A percentile compares a stretch with the other conserved stretches of the same genome.
phyloP scores from a whole-genome alignment of 2,888 invertebrate species.

The Xanthostigma xanthostigma region DNA sequence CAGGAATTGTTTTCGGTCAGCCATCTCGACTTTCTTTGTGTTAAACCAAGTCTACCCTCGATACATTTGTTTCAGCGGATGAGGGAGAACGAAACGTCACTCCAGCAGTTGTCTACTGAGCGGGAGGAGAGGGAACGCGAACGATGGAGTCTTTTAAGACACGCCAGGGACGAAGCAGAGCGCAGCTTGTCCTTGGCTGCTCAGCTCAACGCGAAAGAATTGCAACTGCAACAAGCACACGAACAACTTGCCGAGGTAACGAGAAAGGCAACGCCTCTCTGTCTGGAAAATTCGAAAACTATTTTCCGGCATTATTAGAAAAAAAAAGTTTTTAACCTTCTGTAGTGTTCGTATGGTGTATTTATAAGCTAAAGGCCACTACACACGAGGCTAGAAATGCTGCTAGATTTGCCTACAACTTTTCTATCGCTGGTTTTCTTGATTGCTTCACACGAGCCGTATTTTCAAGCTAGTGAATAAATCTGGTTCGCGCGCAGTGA shows the following conservation, averaged over 20 bases:
- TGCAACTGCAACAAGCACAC: conserved; percentile 71
- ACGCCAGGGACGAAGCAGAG: conserved; percentile 83
- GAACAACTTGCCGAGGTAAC: conserved; percentile 69
- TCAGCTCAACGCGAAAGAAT: conserved; percentile 73
- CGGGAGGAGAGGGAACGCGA: conserved; percentile 70
- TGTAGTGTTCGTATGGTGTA: too few species aligned
- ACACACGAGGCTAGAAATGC: too few species aligned
- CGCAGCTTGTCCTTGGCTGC: conserved; percentile 72
- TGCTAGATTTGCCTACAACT: too few species aligned
- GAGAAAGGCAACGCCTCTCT: too few species aligned
- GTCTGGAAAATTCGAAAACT: not conserved
- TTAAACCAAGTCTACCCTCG: conserved; percentile 1
- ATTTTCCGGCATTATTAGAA: conserved; percentile 1
- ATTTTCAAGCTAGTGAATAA: too few species aligned
- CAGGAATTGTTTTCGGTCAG: too few species aligned
- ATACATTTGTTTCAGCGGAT: conserved; percentile 43
- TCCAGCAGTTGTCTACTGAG: conserved; percentile 41
- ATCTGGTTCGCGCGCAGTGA: too few species aligned
- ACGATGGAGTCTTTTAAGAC: conserved; percentile 72
- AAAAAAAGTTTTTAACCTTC: too few species aligned
- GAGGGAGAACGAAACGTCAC: conserved; percentile 60
- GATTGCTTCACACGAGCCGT: too few species aligned
- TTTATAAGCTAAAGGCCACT: too few species aligned
- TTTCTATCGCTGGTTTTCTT: too few species aligned
- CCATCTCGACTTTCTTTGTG: too few species aligned